Percentiles rank a stretch among this genome's conserved stretches.
phyloP scores from a whole-genome alignment of 1,140 invertebrate species.

The Drosophila pandora region DNA sequence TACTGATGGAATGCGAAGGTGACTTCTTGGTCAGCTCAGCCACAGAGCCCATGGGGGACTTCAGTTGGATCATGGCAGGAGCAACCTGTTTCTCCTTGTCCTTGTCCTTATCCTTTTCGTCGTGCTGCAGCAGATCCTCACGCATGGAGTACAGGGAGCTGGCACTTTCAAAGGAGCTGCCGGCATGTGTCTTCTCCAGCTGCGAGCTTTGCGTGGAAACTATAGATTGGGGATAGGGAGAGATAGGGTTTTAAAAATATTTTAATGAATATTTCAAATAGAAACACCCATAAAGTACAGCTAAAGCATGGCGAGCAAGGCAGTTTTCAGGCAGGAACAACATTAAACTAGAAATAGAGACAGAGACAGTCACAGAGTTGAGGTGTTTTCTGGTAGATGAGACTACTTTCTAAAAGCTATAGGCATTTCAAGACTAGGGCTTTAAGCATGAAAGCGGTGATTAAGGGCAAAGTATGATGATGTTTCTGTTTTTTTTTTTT shows the following conservation, averaged over 20 bases:
- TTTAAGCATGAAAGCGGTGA: slow-evolving; percentile 16
- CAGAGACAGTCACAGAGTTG: slow-evolving; percentile 46
- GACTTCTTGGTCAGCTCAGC: slow-evolving; percentile 72
- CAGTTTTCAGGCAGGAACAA: slow-evolving; percentile 75
- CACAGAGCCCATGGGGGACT: slow-evolving; percentile 61
- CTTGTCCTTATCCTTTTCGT: slow-evolving; percentile 55
- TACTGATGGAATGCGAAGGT: slow-evolving; percentile 85
- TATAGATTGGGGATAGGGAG: slow-evolving; percentile 5
- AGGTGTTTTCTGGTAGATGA: slow-evolving; percentile 26
- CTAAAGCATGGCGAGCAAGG: slow-evolving; percentile 74
- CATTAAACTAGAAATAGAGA: slow-evolving; percentile 61
- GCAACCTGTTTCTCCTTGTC: slow-evolving; percentile 3
- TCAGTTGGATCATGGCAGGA: slow-evolving; percentile 19
- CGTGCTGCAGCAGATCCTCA: slow-evolving; percentile 86
- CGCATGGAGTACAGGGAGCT: slow-evolving; percentile 91
- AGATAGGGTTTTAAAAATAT: not conserved
- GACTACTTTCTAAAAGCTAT: slow-evolving; percentile 32
- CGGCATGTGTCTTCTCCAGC: slow-evolving; percentile 86
- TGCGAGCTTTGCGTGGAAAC: slow-evolving; percentile 84
- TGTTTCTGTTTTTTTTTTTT: not conserved
- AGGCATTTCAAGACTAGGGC: slow-evolving; percentile 19
- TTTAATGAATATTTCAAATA: not conserved
- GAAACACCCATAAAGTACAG: slow-evolving; percentile 31
- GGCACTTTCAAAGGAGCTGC: slow-evolving; percentile 92
- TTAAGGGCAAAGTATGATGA: slow-evolving; percentile 9